These are phyloP conservation scores for Neoarius graeffei DNA, from an alignment of 2,113 vertebrate species.

Conservation along the genomic window DNA sequence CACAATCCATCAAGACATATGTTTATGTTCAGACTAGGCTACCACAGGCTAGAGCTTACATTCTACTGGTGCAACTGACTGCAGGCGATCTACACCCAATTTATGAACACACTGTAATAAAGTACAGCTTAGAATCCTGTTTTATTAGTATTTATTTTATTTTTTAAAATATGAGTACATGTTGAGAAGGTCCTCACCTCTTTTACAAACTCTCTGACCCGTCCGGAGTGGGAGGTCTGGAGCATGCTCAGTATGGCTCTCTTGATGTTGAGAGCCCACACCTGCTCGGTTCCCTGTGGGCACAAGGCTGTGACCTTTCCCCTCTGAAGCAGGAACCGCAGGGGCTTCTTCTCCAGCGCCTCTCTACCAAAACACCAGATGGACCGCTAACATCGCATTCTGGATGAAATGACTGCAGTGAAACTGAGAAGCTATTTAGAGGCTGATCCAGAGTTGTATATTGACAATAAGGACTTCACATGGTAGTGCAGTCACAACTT, in stretches of 20 bases:
- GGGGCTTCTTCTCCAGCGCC: slow-evolving; percentile 73
- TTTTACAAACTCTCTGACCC: slow-evolving; percentile 60
- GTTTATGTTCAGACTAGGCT: not conserved
- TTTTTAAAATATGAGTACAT: not conserved
- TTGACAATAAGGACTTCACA: not conserved
- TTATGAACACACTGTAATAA: not conserved
- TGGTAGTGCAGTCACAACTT: not conserved
- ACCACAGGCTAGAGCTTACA: not conserved
- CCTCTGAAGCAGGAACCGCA: slow-evolving; percentile 77
- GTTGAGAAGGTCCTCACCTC: slow-evolving; percentile 72
- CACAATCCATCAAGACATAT: not conserved
- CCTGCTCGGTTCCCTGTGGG: slow-evolving; percentile 73
- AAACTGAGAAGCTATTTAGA: not conserved
- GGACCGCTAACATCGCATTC: slow-evolving; percentile 49
- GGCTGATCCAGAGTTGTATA: not conserved
- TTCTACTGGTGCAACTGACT: not conserved
- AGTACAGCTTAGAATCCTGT: not conserved
- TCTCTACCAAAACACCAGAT: slow-evolving; percentile 77
- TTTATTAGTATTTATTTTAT: not conserved
- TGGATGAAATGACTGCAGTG: not conserved
- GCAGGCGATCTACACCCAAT: not conserved
- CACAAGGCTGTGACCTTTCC: slow-evolving; percentile 82
- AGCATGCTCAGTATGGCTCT: slow-evolving; percentile 83
- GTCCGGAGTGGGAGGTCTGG: slow-evolving; percentile 68
- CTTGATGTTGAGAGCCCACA: slow-evolving; percentile 86